Conservation (phyloP, 2,113 vertebrate genomes). For the Dasyprocta punctata region DNA sequence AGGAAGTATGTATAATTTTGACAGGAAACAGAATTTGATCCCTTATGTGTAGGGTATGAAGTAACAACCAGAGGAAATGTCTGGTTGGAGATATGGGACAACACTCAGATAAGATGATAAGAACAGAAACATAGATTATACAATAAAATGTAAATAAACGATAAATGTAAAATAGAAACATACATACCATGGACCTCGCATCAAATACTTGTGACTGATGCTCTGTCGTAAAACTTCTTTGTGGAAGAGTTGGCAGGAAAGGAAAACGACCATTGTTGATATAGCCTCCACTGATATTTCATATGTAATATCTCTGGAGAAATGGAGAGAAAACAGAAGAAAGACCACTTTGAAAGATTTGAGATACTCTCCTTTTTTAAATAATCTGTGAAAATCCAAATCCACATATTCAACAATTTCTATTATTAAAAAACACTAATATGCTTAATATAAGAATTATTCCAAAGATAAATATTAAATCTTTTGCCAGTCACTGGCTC, state of each 20-base stretch:
- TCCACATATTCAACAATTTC: background rate
- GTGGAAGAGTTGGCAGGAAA: slow-evolving; percentile 97
- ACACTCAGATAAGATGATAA: background rate
- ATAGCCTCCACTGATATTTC: slow-evolving; percentile 97
- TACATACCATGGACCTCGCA: slow-evolving; percentile 96
- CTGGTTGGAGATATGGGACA: background rate
- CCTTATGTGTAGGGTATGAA: background rate
- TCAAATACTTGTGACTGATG: slow-evolving; percentile 92
- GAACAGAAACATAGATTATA: background rate
- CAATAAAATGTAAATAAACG: background rate
- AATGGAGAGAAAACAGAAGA: background rate
- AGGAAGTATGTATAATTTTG: background rate
- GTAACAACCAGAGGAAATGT: background rate
- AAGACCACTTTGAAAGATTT: slow-evolving; percentile 20
- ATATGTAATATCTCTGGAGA: slow-evolving; percentile 95
- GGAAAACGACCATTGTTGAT: slow-evolving; percentile 94
- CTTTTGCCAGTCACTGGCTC: background rate
- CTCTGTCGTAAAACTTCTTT: slow-evolving; percentile 95
- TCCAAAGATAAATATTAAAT: background rate
- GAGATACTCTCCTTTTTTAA: slow-evolving; percentile 33
- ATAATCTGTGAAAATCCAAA: slow-evolving; percentile 50
- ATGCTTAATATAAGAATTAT: slow-evolving; percentile 48
- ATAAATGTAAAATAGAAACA: slow-evolving; percentile 72
- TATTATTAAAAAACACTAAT: background rate
- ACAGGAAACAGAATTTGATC: background rate